Percentiles rank a stretch among this genome's conserved stretches.
These are phyloP conservation scores for Machimus rusticus DNA, from an alignment of 2,888 invertebrate species.

Conservation along the genomic window DNA sequence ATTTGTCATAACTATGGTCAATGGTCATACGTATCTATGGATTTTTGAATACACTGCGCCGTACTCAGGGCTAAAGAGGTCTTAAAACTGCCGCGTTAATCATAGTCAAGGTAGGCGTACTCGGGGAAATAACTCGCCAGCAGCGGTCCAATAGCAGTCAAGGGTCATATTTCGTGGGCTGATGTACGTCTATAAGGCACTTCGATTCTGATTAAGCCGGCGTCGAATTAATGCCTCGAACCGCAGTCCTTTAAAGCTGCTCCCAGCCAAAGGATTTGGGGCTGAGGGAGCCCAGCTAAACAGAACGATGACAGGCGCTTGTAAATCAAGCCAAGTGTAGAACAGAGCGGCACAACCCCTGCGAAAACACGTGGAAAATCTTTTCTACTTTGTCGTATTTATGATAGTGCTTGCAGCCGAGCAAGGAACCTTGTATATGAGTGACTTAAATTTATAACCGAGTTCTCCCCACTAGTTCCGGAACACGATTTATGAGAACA, in stretches of 20 bases:
- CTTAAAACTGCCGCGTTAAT: neutral
- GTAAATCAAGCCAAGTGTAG: constrained; percentile 23
- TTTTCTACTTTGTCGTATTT: constrained; percentile 26
- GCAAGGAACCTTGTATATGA: constrained; percentile 12
- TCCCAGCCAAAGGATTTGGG: neutral
- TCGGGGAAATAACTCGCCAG: neutral
- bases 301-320: constrained; percentile 16
- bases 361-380: constrained; percentile 18
- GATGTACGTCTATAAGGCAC: neutral
- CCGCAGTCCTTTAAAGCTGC: neutral
- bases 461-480: constrained; percentile 37
- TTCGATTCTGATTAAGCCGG: neutral
- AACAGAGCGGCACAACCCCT: constrained; percentile 4
- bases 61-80: neutral
- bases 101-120: neutral
- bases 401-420: constrained; percentile 4
- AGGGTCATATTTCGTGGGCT: neutral
- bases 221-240: neutral
- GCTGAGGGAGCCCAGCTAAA: neutral
- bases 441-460: constrained; percentile 33
- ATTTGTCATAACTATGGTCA: neutral
- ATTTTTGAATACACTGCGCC: neutral
- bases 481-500: constrained; percentile 33
- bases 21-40: too few species aligned
- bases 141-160: neutral